phyloP scores from a whole-genome alignment of 2,888 invertebrate genomes.

The Mimachlamys varia region DNA sequence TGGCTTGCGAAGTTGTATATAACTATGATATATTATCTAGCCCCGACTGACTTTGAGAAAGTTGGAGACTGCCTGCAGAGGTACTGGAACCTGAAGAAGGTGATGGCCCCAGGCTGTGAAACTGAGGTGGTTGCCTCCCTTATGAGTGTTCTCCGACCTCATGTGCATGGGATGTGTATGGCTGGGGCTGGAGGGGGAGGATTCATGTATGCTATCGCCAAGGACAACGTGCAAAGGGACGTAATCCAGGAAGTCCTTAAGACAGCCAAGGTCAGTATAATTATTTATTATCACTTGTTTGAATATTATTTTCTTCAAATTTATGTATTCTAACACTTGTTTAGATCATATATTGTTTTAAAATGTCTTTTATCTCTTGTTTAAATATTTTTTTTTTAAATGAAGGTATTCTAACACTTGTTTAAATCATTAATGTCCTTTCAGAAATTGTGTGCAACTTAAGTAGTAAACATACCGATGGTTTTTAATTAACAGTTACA shows the following conservation, averaged over 20 bases:
- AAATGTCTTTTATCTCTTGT: too few species aligned
- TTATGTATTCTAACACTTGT: too few species aligned
- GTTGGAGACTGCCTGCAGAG: slow-evolving; percentile 78
- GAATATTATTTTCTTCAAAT: too few species aligned
- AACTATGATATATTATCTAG: neutral
- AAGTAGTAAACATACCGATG: too few species aligned
- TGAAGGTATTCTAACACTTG: too few species aligned
- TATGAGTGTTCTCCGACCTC: slow-evolving; percentile 74
- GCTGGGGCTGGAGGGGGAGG: slow-evolving; percentile 82
- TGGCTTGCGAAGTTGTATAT: too few species aligned
- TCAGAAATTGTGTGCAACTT: too few species aligned
- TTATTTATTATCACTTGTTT: neutral
- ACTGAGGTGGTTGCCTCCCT: slow-evolving; percentile 77
- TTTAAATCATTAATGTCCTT: too few species aligned
- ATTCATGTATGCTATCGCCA: slow-evolving; percentile 80
- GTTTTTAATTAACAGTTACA: too few species aligned
- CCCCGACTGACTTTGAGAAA: slow-evolving; percentile 76
- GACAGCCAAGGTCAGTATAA: slow-evolving; percentile 55
- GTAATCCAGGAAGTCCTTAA: slow-evolving; percentile 53
- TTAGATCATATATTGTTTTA: too few species aligned
- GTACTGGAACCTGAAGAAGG: slow-evolving; percentile 82
- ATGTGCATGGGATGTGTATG: slow-evolving; percentile 77
- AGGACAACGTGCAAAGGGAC: slow-evolving; percentile 60
- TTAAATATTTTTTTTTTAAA: too few species aligned
- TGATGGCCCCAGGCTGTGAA: slow-evolving; percentile 82